Evolutionary conservation across 2,113 vertebrate genomes (phyloP), one percentile per base, ranked within the genome.

Genomic region (Tachycineta bicolor): DNA sequence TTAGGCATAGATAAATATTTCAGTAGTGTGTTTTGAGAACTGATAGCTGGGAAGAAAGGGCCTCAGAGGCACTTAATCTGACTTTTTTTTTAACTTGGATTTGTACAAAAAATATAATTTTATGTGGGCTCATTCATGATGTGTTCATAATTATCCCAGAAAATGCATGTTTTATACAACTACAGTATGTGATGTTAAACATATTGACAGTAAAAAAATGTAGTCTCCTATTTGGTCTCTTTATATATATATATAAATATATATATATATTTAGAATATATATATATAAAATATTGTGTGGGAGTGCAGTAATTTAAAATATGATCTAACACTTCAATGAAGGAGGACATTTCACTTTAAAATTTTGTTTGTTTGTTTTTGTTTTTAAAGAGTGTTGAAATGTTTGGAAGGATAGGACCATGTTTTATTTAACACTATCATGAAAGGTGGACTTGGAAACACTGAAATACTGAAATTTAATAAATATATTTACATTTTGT

Each of bases 151-250:
- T 98, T 97, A 98, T 97, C 98, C 98, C 98, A 97, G 98, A 98
- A 98, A 98, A 96, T 99, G 98, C 98, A 98, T 99, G 98, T 99
- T 98, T 98, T 98, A 96, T 98, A 97, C 97, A 97, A 98, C 98
- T 98, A 98, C 97, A 98, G 97, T 98, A 98, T 98, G 97, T 82
- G 91, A 94, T 98, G 97, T 97, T 97, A 97, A 97, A 98, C 97
- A 97, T 98, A 97, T 98, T 96, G 98, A 98, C 98, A 98, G 98
- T 99, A 98, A 98, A 95, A 95, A 96, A 95, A 97, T 98, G 97
- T 98, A 98, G 96, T 97, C 97, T 97, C 97, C 97, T 98, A 96
- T 96, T 96, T 96, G 78, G 95, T 96, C 93, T 96, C 46, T 96
- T 95, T 89, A 94, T 95, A 94, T 90, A 94, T 95, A 93, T 89